Conservation (phyloP, 1,140 invertebrate species). For the Coelopa frigida region DNA sequence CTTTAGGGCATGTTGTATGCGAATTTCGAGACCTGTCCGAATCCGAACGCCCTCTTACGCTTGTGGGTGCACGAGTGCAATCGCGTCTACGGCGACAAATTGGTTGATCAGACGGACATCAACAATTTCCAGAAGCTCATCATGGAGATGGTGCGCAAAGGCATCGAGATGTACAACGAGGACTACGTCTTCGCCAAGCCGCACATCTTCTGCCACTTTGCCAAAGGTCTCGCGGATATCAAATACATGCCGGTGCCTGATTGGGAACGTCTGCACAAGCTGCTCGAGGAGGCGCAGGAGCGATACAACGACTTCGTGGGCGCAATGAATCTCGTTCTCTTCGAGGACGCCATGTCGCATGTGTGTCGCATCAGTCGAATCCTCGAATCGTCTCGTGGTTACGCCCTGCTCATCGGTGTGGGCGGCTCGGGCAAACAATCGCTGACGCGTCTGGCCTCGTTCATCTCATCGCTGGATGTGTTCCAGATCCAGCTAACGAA, state of each 20-base stretch:
- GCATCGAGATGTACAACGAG: constrained; percentile 68
- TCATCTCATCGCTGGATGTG: constrained; percentile 82
- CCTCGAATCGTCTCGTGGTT: constrained; percentile 81
- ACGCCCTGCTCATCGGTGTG: constrained; percentile 86
- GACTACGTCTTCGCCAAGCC: constrained; percentile 59
- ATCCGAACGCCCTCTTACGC: constrained; percentile 61
- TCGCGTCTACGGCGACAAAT: constrained; percentile 85
- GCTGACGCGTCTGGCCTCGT: constrained; percentile 76
- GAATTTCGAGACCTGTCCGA: constrained; percentile 67
- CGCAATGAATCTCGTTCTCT: constrained; percentile 91
- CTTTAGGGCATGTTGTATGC: constrained; percentile 80
- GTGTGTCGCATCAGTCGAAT: constrained; percentile 90
- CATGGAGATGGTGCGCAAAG: constrained; percentile 73
- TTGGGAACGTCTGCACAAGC: constrained; percentile 65
- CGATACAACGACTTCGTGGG: constrained; percentile 80
- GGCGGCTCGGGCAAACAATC: constrained; percentile 94
- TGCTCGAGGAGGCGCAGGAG: constrained; percentile 73
- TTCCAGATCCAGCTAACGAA: constrained; percentile 87
- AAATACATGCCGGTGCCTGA: constrained; percentile 78
- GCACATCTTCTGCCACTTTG: constrained; percentile 84
- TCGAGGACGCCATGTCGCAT: constrained; percentile 91
- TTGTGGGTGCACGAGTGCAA: constrained; percentile 86
- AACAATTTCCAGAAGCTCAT: constrained; percentile 67
- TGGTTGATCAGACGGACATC: constrained; percentile 70
- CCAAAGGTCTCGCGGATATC: constrained; percentile 80